These are phyloP conservation scores for Mactra quadrangularis DNA, from an alignment of 1,140 invertebrate species.

Conservation along the genomic window DNA sequence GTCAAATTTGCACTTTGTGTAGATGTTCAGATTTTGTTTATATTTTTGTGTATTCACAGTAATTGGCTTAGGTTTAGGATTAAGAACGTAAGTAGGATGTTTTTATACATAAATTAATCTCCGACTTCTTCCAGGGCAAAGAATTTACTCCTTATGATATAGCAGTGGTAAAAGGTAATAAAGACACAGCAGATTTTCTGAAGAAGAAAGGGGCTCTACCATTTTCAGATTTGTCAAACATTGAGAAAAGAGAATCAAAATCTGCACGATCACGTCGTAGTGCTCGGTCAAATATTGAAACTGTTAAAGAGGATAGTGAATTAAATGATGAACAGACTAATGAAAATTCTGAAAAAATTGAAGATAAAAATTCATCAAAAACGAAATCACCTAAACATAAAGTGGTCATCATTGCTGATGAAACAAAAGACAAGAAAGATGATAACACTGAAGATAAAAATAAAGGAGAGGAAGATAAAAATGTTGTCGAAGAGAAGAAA, in stretches of 20 bases:
- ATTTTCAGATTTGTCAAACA: conserved; percentile 87
- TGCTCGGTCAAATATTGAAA: conserved; percentile 28
- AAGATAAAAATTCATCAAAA: conserved; percentile 14
- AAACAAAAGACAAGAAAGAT: conserved; percentile 28
- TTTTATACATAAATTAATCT: no score
- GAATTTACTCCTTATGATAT: conserved; percentile 94
- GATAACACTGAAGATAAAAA: conserved; percentile 25
- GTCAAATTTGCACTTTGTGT: no score
- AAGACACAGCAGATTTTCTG: conserved; percentile 95
- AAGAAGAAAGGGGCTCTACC: conserved; percentile 95
- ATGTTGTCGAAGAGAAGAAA: no score
- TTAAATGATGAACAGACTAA: conserved; percentile 27
- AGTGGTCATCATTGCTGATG: conserved; percentile 16
- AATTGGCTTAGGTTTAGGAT: no score
- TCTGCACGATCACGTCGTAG: conserved; percentile 60
- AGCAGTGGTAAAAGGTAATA: conserved; percentile 92
- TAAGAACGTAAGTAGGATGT: no score
- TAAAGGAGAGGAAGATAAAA: background rate
- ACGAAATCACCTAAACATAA: conserved; percentile 21
- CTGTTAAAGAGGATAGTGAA: conserved; percentile 28
- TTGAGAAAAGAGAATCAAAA: conserved; percentile 59
- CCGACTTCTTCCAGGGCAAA: conserved; percentile 74
- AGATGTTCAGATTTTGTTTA: no score
- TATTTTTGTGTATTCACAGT: no score
- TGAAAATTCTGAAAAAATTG: background rate